Evolutionary conservation across 2,113 vertebrate species (phyloP).

Genomic region (Argyrosomus japonicus): DNA sequence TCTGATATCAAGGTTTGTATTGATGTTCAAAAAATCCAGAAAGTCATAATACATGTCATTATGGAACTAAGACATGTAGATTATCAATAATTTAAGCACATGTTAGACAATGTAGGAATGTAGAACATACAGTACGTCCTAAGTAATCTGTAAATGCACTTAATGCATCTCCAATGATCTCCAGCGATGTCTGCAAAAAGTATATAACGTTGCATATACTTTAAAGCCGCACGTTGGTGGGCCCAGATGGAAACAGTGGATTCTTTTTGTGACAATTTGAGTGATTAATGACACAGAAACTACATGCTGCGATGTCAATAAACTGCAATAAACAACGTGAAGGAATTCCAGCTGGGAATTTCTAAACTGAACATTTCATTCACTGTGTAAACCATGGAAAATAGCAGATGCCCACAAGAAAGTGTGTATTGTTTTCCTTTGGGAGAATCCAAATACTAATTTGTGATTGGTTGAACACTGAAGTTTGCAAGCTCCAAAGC

Average conservation of each 20-base stretch:
- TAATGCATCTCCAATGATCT: conserved; percentile 5
- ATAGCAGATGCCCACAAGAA: not conserved
- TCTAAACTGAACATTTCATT: too few relatives aligned
- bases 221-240: conserved; percentile 2
- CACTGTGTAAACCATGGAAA: not conserved
- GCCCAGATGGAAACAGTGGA: not conserved
- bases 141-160: conserved; percentile 40
- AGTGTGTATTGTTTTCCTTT: not conserved
- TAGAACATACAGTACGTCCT: not conserved
- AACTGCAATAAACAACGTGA: not conserved
- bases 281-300: conserved; percentile 37
- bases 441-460: not conserved
- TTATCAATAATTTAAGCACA: not conserved
- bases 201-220: not conserved
- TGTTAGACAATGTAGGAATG: not conserved
- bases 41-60: not conserved
- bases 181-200: conserved; percentile 25
- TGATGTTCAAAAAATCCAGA: not conserved
- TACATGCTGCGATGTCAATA: conserved; percentile 40
- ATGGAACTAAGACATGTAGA: too few relatives aligned
- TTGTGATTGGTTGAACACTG: not conserved
- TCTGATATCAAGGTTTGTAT: not conserved
- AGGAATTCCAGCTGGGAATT: not conserved
- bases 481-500: too few relatives aligned
- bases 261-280: conserved; percentile 3